Percentiles rank a stretch among this genome's conserved stretches.
These are phyloP conservation scores for Eurystomus glaucurus DNA, from an alignment of 2,797 vertebrate genomes.

Conservation along the genomic window DNA sequence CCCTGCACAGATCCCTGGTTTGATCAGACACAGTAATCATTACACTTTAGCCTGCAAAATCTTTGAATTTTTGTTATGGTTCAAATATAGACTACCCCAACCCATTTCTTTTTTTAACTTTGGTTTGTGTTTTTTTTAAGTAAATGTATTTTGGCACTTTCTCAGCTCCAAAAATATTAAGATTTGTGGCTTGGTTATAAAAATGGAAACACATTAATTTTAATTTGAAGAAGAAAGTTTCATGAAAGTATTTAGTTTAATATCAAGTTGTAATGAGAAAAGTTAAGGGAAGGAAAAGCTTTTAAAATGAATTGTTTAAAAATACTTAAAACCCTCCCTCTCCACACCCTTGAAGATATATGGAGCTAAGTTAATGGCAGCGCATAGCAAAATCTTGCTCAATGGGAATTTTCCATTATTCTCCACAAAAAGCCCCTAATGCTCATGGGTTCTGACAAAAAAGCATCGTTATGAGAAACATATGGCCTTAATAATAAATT, in stretches of 20 bases:
- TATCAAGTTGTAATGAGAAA: conserved; percentile 51
- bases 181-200: neutral
- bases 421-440: conserved; percentile 20
- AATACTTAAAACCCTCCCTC: conserved; percentile 32
- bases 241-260: conserved; percentile 34
- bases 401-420: conserved; percentile 56
- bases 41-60: neutral
- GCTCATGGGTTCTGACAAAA: conserved; percentile 18
- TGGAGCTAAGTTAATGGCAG: conserved; percentile 26
- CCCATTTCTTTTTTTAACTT: conserved; percentile 22
- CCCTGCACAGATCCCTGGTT: neutral
- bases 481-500: conserved; percentile 24
- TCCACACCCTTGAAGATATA: conserved; percentile 53
- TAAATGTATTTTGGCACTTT: conserved; percentile 24
- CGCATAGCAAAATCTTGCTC: neutral
- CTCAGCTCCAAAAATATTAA: conserved; percentile 33
- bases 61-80: neutral
- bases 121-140: neutral
- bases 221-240: conserved; percentile 16
- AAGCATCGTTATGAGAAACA: conserved; percentile 36
- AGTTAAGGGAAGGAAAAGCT: neutral
- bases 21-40: neutral
- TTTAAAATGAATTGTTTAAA: conserved; percentile 11
- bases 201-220: conserved; percentile 48
- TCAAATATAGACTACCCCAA: neutral